Evolutionary conservation across 2,797 vertebrate genomes (phyloP), one percentile per base, ranked within the genome.

Genomic region (Alca torda): DNA sequence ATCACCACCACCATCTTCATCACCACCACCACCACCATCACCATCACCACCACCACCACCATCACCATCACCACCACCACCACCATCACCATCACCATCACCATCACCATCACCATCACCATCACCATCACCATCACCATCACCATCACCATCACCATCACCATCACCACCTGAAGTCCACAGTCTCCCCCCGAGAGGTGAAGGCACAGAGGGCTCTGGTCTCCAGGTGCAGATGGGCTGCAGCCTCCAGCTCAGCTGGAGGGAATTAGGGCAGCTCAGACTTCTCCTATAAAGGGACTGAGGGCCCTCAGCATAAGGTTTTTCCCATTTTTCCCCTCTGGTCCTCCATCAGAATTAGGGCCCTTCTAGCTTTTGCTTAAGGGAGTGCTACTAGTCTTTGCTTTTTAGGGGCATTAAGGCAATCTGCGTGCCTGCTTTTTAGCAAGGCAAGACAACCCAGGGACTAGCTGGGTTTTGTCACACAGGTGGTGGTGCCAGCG

Each of bases 301-400:
- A 79, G 24, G 14, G 39, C 7, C 12, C 0, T 2, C 1, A 7
- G 0, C 0, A 20, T 3, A 2, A 1, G 3, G 5, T 0, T 73
- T 81, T 81, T 72, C 53, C 14, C 0, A 5, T 2, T 46, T 84
- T 33, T 31, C 7, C 10, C 24, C 33, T 11, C 2, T 3, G 3
- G 13, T 51, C 6, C 87, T 61, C 8, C 0, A 19, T 16, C 2
- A 46, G 77, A 59, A 9, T 57, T 33, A 51, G 33, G 25, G 19
- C 6, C 83, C 16, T 46, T 35, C 4, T 23, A 31, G 26, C 1
- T 74, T 70, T 68, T 75, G 11, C 16, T 50, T 39, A 11, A 25
- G 65, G 24, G 16, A 12, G 3, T 2, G 0, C 13, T 56, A 4
- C 13, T 20, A 46, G 21, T 0, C 26, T 65, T 53, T 54, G 8